These are phyloP conservation scores for Setipinna tenuifilis DNA, from an alignment of 2,797 vertebrate genomes.

Conservation along the genomic window DNA sequence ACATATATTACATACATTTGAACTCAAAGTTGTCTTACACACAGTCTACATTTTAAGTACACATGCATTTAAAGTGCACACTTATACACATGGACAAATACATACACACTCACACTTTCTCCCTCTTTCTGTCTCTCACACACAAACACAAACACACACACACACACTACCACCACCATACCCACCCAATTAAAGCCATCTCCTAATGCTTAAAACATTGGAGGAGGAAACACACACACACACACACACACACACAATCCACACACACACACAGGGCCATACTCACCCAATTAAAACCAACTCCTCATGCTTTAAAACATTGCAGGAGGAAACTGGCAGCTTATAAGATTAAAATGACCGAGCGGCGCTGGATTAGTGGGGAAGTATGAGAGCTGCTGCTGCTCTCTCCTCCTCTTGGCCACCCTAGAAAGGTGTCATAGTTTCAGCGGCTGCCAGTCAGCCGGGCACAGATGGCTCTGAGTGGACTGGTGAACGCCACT, in stretches of 20 bases:
- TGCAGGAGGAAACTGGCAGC: background rate
- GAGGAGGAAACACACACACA: background rate
- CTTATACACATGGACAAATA: too few species aligned
- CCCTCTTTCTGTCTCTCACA: background rate
- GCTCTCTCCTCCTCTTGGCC: background rate
- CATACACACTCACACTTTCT: too few species aligned
- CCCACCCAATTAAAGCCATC: background rate
- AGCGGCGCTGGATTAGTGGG: background rate
- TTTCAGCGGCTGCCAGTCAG: background rate
- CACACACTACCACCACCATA: too few species aligned
- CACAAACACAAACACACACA: background rate
- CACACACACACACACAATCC: too few species aligned
- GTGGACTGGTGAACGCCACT: background rate
- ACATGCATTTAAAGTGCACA: too few species aligned
- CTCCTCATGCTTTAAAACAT: background rate
- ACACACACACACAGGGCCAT: too few species aligned
- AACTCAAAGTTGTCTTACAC: too few species aligned
- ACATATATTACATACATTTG: too few species aligned
- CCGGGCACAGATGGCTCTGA: background rate
- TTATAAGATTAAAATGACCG: background rate
- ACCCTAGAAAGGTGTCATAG: background rate
- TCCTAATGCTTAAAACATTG: background rate
- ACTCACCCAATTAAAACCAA: background rate
- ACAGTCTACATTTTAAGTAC: too few species aligned
- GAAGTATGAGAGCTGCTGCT: background rate